These are phyloP conservation scores for Laticauda colubrina DNA, from an alignment of 2,113 vertebrate genomes.

Conservation along the genomic window DNA sequence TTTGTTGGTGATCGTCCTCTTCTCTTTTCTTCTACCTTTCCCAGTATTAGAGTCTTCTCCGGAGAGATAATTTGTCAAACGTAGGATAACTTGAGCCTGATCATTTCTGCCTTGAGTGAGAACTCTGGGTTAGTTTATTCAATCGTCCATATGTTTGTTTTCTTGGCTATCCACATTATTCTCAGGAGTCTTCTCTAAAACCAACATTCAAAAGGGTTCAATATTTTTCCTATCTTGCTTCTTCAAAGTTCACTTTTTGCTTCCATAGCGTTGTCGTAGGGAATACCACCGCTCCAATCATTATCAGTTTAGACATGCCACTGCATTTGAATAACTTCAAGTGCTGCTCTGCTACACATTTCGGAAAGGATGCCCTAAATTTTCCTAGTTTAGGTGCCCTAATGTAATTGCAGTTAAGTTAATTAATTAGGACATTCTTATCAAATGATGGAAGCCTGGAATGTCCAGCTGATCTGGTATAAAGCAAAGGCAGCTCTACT, in stretches of 20 bases:
- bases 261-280: not conserved
- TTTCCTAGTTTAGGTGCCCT: not conserved
- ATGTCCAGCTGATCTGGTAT: not conserved
- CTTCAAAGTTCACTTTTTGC: not conserved
- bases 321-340: not conserved
- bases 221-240: not conserved
- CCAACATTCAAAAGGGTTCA: not conserved
- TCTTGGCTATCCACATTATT: not conserved
- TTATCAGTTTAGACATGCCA: not conserved
- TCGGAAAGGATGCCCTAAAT: not conserved
- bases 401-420: not conserved
- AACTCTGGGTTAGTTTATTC: not conserved
- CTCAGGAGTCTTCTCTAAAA: not conserved
- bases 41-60: not conserved
- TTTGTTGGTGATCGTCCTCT: not conserved
- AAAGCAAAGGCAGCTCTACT: too few relatives aligned
- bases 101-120: too few relatives aligned
- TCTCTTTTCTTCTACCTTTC: not conserved
- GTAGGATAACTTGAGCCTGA: not conserved
- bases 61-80: not conserved
- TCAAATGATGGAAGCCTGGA: not conserved
- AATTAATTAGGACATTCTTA: not conserved
- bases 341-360: not conserved
- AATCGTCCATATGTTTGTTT: not conserved
- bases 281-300: not conserved